Base-by-base conservation (phyloP, 92 coral and sea anemone genomes). In the Parazoanthus darwini region DNA sequence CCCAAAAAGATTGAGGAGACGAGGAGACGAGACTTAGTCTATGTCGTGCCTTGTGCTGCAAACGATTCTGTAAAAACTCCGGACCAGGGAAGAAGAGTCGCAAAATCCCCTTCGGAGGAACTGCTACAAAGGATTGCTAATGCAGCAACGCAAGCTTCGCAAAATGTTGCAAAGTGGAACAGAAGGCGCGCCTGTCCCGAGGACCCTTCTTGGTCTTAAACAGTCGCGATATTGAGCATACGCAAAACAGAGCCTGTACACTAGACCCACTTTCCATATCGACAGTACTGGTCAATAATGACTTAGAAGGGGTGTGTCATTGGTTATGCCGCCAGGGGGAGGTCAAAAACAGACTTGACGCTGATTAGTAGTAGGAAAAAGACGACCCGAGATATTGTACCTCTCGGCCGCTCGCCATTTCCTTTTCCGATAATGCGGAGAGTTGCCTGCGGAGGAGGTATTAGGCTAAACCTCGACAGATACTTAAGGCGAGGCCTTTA, bases 71-170 rank as follows among this genome's bases (percentile, higher is more conserved):
- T 8, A 11, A 46, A 58, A 44, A 13, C 46, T 51, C 23, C 9
- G 25, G n/a, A 54, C 7, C 73, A 80, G 16, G 36, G 22, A 20
- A 36, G 50, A 59, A 36, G 66, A 4, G 18, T 33, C 16, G 11
- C 51, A 59, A 63, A 81, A 39, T 16, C n/a, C 29, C 48, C 74
- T 22, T 37, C 48, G 1, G 73, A 58, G 48, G 85, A 81, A 81
- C 85, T 81, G 25, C 74, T 81, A 29, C 85, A 81, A 66, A 81
- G 85, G 35, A 81, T 81, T 33, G 33, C 54, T 15, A 54, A 35
- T 5, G 50, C 85, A 14, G 85, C 85, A 81, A 37, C 44, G 6
- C 51, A 81, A 59, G 85, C 85, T 3, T 81, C 85, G 36, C 50
- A 63, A 81, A n/a, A 66, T 35, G 13, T 81, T 33, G 65, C 39